phyloP scores from a whole-genome alignment of 2,113 vertebrate species.

The Forbesichthys papilliferus region DNA sequence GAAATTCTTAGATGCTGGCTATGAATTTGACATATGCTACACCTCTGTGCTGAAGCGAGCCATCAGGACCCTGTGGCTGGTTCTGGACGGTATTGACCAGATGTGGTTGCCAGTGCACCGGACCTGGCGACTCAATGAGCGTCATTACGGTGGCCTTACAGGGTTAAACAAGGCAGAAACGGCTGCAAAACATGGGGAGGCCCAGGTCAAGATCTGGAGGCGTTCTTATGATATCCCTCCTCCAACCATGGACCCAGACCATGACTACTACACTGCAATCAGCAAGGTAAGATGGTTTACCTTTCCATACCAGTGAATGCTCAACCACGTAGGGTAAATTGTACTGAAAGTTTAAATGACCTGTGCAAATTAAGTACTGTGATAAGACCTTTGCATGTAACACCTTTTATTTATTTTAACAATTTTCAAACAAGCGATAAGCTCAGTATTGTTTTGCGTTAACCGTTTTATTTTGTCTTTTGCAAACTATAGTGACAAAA shows the following conservation, averaged over 20 bases:
- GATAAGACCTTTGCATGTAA: neutral
- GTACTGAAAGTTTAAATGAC: too few relatives aligned
- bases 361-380: constrained; percentile 27
- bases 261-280: constrained; percentile 79
- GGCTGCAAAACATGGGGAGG: constrained; percentile 88
- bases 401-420: too few relatives aligned
- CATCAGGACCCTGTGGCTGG: constrained; percentile 87
- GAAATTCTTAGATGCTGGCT: constrained; percentile 72
- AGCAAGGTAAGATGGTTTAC: constrained; percentile 69
- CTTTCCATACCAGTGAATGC: neutral
- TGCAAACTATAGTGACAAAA: too few relatives aligned
- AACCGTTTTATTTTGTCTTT: too few relatives aligned
- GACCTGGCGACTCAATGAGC: constrained; percentile 90
- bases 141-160: constrained; percentile 90
- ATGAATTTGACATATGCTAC: constrained; percentile 89
- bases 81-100: constrained; percentile 87
- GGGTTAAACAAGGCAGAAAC: constrained; percentile 94
- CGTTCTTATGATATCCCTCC: constrained; percentile 88
- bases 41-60: constrained; percentile 91
- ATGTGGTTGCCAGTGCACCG: constrained; percentile 91
- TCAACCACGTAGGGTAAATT: too few relatives aligned
- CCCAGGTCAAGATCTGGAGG: constrained; percentile 92
- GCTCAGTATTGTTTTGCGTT: too few relatives aligned
- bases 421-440: too few relatives aligned
- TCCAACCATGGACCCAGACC: constrained; percentile 84